These are phyloP conservation scores for Crocuta crocuta DNA, from an alignment of 2,113 vertebrate genomes.

Conservation along the genomic window DNA sequence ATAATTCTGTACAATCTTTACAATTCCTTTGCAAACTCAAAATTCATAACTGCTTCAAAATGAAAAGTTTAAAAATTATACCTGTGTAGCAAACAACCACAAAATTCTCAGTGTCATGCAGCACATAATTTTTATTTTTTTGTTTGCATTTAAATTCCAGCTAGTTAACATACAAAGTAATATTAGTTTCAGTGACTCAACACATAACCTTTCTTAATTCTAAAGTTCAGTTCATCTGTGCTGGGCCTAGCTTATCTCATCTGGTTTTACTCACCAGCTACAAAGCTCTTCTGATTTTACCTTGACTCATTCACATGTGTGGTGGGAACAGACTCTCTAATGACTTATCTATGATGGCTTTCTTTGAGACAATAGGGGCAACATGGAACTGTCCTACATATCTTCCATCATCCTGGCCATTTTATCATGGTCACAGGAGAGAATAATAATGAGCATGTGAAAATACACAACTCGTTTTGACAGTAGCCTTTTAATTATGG, in stretches of 20 bases:
- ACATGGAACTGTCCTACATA: background rate
- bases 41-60: background rate
- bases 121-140: background rate
- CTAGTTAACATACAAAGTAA: too few relatives aligned
- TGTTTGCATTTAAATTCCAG: too few relatives aligned
- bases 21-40: background rate
- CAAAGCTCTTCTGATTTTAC: background rate
- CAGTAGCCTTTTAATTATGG: background rate
- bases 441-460: background rate
- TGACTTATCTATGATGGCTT: background rate
- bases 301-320: background rate
- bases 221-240: background rate
- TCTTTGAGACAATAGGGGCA: background rate
- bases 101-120: background rate
- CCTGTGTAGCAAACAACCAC: background rate
- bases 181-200: too few relatives aligned
- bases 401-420: background rate
- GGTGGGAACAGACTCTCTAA: background rate
- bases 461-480: background rate
- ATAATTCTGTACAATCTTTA: background rate
- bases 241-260: background rate
- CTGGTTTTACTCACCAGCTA: background rate
- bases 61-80: background rate
- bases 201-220: background rate
- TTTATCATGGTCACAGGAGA: background rate